Conservation (phyloP, 2,113 vertebrate genomes). For the Nothobranchius furzeri region DNA sequence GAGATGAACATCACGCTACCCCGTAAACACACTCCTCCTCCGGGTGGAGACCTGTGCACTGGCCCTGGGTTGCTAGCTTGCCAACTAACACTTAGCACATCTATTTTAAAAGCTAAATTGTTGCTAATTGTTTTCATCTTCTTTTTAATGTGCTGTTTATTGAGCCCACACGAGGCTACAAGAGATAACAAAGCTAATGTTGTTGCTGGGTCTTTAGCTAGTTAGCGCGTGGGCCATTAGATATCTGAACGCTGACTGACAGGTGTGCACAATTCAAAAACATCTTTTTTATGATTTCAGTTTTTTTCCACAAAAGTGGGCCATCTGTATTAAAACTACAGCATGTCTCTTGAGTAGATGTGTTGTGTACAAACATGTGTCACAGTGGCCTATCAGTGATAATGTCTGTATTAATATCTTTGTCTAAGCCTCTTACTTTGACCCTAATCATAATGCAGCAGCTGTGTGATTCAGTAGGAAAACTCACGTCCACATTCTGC, state of each 20-base stretch:
- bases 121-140: not conserved
- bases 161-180: not conserved
- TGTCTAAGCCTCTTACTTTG: conserved; percentile 73
- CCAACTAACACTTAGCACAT: conserved; percentile 28
- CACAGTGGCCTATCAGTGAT: conserved; percentile 34
- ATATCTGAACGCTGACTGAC: not conserved
- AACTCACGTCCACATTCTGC: conserved; percentile 13
- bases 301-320: not conserved
- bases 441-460: conserved; percentile 59
- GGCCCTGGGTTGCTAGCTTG: conserved; percentile 35
- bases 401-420: conserved; percentile 68
- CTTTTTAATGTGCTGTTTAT: not conserved
- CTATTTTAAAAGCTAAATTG: not conserved
- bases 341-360: not conserved
- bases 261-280: not conserved
- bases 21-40: conserved; percentile 32
- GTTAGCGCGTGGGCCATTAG: conserved; percentile 24
- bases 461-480: conserved; percentile 47
- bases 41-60: conserved; percentile 14
- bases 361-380: conserved; percentile 34
- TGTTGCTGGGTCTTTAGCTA: conserved; percentile 18
- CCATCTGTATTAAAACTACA: not conserved
- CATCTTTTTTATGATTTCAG: not conserved
- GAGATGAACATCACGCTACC: conserved; percentile 55
- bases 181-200: conserved; percentile 11